Evolutionary conservation across 2,113 vertebrate species (phyloP), one percentile per base, ranked within the genome.

Genomic region (Phainopepla nitens): DNA sequence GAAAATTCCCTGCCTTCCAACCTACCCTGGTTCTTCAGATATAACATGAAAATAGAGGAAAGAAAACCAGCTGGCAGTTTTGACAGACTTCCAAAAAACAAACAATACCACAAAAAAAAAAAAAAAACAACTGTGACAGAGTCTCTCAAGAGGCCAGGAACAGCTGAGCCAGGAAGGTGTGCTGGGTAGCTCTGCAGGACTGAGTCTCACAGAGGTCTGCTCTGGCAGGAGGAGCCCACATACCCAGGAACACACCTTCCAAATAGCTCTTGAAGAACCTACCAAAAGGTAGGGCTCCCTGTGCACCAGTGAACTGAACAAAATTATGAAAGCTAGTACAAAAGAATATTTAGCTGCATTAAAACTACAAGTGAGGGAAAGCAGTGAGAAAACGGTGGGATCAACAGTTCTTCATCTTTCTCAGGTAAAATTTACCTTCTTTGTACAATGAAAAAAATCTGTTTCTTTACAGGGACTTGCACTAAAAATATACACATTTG

Each of bases 211-310:
- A 23, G n/a, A 71, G 49, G 1, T 45, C 72, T 69, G 39, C 57
- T 39, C 47, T 49, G 57, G 66, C 1, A 2, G 0, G 39, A 85
- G 61, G 61, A 92, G 62, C 22, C 61, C 2, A 1, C 0, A 1
- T 0, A n/a, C 53, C 44, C 36, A 75, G 16, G 81, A 53, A 25
- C 5, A 39, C 19, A 12, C 1, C 2, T 42, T 47, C 56, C 47
- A 66, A 83, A 83, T 1, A 49, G 44, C 18, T 66, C 44, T 18
- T 60, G 3, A 25, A 39, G 57, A 72, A 24, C 33, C 27, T 36
- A 5, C 27, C 28, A 27, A 65, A 80, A 89, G 21, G 19, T 77
- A 68, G 44, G 60, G 53, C 60, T 29, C 57, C 45, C 53, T 71
- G 69, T 13, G 57, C 31, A 68, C 4, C 31, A 58, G 24, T 29